Percentiles rank a stretch among this genome's conserved stretches.
phyloP scores from a whole-genome alignment of 2,797 vertebrate species.

The Meriones psammophilus region DNA sequence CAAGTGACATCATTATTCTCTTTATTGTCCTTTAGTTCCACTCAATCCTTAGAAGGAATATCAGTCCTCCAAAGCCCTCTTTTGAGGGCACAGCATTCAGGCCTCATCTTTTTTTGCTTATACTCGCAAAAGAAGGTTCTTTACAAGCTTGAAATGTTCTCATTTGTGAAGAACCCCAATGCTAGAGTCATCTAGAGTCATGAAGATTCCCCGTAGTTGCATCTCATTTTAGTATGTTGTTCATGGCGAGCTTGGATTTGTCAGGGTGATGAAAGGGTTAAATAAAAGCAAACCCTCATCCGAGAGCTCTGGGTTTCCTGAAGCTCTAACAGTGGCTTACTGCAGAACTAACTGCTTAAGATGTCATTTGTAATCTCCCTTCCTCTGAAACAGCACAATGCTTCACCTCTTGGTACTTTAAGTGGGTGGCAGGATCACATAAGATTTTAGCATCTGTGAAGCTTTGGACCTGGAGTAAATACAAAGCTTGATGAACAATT shows the following conservation, averaged over 20 bases:
- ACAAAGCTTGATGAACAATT: not conserved
- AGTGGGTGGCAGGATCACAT: not conserved
- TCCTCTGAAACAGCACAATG: not conserved
- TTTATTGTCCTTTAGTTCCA: slow-evolving; percentile 2
- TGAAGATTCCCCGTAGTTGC: not conserved
- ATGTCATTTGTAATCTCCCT: not conserved
- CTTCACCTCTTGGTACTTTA: slow-evolving; percentile 12
- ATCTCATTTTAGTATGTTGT: not conserved
- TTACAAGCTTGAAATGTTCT: not conserved
- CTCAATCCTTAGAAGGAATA: slow-evolving; percentile 1
- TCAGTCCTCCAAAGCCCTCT: not conserved
- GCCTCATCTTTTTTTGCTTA: not conserved
- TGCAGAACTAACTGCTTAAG: not conserved
- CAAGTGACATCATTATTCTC: slow-evolving; percentile 4
- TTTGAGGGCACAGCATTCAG: not conserved
- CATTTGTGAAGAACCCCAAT: not conserved
- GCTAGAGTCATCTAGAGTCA: not conserved
- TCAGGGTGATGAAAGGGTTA: not conserved
- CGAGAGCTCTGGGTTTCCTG: slow-evolving; percentile 31
- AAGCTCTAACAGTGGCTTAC: slow-evolving; percentile 34
- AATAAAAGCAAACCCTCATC: not conserved
- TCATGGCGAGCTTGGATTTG: slow-evolving; percentile 10
- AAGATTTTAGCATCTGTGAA: slow-evolving; percentile 37
- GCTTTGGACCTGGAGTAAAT: slow-evolving; percentile 18
- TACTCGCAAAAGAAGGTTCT: not conserved